phyloP scores from a whole-genome alignment of 2,888 invertebrate species.

The Polymixis lichenea region DNA sequence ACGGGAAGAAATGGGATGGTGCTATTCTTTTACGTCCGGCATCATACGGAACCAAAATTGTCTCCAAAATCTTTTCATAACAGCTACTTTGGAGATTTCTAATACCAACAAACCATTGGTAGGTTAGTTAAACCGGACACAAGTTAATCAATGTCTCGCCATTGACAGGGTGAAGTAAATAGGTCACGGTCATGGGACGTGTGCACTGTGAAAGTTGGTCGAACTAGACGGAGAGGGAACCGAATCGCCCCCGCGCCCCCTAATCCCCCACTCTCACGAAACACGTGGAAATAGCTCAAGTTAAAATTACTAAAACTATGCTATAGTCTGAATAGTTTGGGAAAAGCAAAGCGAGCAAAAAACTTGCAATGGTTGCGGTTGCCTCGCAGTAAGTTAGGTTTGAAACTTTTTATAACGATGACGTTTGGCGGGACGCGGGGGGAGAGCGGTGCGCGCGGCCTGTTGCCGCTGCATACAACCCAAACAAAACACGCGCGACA shows the following conservation, averaged over 20 bases:
- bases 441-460: constrained; percentile 61
- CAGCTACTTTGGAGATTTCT: background rate
- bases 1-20: too few species aligned
- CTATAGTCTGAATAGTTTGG: constrained; percentile 31
- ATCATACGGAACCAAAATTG: too few species aligned
- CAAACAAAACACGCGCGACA: constrained; percentile 87
- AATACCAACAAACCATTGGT: background rate
- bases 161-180: constrained; percentile 43
- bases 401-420: constrained; percentile 70
- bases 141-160: constrained; percentile 23
- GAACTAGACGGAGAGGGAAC: constrained; percentile 19
- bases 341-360: constrained; percentile 44
- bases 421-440: constrained; percentile 64
- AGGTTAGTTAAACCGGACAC: background rate
- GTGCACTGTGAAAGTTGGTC: constrained; percentile 40
- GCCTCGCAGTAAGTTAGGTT: constrained; percentile 57
- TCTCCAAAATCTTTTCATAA: background rate
- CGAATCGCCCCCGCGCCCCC: constrained; percentile 8
- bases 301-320: constrained; percentile 24
- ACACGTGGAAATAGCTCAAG: constrained; percentile 18
- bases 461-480: constrained; percentile 82
- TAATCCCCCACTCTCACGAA: too few species aligned
- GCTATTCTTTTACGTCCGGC: too few species aligned
- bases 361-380: constrained; percentile 53
- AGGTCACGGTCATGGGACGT: constrained; percentile 52